These are phyloP conservation scores for Hyles euphorbiae DNA, from an alignment of 1,140 invertebrate genomes.

Conservation along the genomic window DNA sequence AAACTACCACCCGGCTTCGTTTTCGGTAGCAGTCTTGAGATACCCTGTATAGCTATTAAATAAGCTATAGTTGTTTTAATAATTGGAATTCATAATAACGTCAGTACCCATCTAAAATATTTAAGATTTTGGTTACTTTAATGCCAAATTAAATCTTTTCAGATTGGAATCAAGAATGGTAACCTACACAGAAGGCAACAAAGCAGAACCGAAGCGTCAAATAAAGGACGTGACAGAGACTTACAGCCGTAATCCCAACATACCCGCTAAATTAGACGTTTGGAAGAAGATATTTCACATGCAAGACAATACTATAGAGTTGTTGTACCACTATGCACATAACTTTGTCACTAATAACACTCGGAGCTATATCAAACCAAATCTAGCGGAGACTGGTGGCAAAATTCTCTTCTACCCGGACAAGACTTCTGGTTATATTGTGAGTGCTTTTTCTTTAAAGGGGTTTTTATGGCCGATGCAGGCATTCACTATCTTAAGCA, in stretches of 20 bases:
- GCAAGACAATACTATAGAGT: conserved; percentile 77
- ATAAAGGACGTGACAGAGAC: conserved; percentile 77
- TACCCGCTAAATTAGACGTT: conserved; percentile 78
- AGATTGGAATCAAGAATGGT: conserved; percentile 54
- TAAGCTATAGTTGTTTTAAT: too few species aligned
- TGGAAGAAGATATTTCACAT: conserved; percentile 80
- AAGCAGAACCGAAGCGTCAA: conserved; percentile 50
- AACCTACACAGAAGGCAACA: conserved; percentile 49
- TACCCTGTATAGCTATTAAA: too few species aligned
- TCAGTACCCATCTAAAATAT: too few species aligned
- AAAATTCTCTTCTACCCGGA: conserved; percentile 78
- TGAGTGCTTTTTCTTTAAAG: conserved; percentile 36
- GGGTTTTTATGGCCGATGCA: too few species aligned
- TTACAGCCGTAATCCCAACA: conserved; percentile 75
- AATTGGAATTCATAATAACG: too few species aligned
- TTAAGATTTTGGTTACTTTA: too few species aligned
- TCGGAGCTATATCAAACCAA: conserved; percentile 80
- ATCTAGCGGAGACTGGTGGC: conserved; percentile 79
- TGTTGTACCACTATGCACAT: conserved; percentile 82
- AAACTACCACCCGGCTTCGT: too few species aligned
- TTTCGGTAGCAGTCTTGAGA: too few species aligned
- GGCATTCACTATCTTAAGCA: too few species aligned
- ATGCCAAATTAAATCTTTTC: conserved; percentile 10
- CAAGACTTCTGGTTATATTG: conserved; percentile 79
- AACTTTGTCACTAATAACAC: conserved; percentile 81